A percentile compares a stretch with the other conserved stretches of the same genome.
Evolutionary conservation across 1,140 invertebrate genomes (phyloP).

Genomic region (Periplaneta americana): DNA sequence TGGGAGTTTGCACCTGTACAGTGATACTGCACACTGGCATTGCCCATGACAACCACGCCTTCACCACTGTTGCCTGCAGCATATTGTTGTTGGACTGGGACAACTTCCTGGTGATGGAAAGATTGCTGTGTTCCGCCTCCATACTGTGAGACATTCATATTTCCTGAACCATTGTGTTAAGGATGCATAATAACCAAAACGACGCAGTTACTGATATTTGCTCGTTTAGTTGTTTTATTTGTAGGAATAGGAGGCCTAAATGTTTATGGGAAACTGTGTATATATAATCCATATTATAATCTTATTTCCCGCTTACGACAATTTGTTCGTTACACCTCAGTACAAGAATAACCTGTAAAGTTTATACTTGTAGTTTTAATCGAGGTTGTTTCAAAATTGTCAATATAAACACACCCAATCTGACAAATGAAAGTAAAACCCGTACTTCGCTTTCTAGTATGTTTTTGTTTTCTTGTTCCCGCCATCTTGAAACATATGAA

Average conservation of each 20-base stretch:
- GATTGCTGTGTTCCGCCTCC: neutral
- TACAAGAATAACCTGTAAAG: neutral
- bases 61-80: neutral
- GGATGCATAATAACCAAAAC: neutral
- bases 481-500: neutral
- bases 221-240: neutral
- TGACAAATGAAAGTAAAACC: neutral
- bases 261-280: neutral
- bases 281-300: neutral
- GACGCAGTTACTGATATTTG: neutral
- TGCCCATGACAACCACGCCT: conserved; percentile 8
- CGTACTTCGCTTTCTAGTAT: neutral
- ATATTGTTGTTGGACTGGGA: neutral
- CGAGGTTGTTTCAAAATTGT: neutral
- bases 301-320: neutral
- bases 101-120: neutral
- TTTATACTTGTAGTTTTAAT: neutral
- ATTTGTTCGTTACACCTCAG: neutral
- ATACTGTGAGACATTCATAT: conserved; percentile 14
- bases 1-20: conserved; percentile 1
- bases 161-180: neutral
- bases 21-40: conserved; percentile 4
- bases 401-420: neutral
- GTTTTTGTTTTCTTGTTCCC: neutral
- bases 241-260: neutral